A percentile compares a stretch with the other conserved stretches of the same genome.
Evolutionary conservation across 2,113 vertebrate genomes (phyloP).

Genomic region (Gorsachius goisagi): DNA sequence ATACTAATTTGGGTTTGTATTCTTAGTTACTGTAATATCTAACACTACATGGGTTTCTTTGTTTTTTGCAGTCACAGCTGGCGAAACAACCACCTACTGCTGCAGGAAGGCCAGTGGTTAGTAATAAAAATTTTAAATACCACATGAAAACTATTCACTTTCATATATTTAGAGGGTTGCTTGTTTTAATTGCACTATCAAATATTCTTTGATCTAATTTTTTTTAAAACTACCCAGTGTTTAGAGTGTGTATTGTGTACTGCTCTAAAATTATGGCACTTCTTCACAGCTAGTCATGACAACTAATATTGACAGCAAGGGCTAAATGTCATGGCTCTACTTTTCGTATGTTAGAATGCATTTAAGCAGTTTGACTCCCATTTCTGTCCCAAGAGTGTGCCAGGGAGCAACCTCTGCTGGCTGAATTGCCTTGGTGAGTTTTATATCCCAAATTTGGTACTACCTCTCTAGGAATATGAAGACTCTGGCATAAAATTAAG

Average conservation of each 20-base stretch:
- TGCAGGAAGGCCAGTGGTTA: slow-evolving; percentile 94
- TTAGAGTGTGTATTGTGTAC: background rate
- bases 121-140: slow-evolving; percentile 54
- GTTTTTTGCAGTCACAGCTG: slow-evolving; percentile 85
- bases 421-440: background rate
- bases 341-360: background rate
- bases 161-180: background rate
- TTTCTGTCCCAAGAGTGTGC: background rate
- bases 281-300: background rate
- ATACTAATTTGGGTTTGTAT: background rate
- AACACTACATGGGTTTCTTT: background rate
- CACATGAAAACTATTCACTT: background rate
- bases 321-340: background rate
- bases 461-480: background rate
- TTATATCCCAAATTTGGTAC: background rate
- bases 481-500: background rate
- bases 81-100: slow-evolving; percentile 91
- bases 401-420: background rate
- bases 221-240: background rate
- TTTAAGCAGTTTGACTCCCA: background rate
- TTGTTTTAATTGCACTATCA: background rate
- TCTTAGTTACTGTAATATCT: background rate
- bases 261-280: background rate
- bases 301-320: background rate
- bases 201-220: background rate